A percentile compares a stretch with the other conserved stretches of the same genome.
These are phyloP conservation scores for Nasonia oneida DNA, from an alignment of 2,888 invertebrate species.

Conservation along the genomic window DNA sequence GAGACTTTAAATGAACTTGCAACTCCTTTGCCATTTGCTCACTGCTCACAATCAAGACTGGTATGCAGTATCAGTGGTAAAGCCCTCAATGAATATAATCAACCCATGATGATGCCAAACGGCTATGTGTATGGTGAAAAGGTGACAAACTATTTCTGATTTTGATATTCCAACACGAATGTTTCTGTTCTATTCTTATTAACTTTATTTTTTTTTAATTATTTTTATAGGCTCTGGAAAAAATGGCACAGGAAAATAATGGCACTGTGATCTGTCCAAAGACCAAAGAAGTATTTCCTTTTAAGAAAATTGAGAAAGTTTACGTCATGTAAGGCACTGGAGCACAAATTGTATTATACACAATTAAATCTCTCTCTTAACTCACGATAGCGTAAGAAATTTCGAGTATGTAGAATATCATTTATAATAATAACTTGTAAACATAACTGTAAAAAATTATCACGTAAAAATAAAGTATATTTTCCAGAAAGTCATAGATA, in stretches of 20 bases:
- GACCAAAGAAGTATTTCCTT: slow-evolving; percentile 94
- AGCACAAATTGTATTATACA: slow-evolving; percentile 69
- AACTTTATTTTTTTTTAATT: neutral
- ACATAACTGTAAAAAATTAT: slow-evolving; percentile 62
- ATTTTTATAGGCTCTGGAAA: slow-evolving; percentile 87
- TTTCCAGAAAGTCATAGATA: slow-evolving; percentile 52
- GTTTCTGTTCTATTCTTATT: neutral
- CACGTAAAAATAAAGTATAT: slow-evolving; percentile 62
- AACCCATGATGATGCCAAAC: slow-evolving; percentile 99
- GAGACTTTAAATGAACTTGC: slow-evolving; percentile 93
- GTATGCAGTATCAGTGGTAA: slow-evolving; percentile 94
- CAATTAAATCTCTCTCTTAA: slow-evolving; percentile 57
- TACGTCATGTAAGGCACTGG: slow-evolving; percentile 91
- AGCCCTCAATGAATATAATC: slow-evolving; percentile 97
- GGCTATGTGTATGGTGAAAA: slow-evolving; percentile 97
- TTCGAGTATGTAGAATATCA: slow-evolving; percentile 62
- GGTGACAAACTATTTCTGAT: slow-evolving; percentile 78
- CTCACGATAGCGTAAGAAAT: slow-evolving; percentile 60
- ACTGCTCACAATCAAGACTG: slow-evolving; percentile 96
- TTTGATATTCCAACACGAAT: neutral
- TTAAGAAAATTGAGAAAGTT: slow-evolving; percentile 97
- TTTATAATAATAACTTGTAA: slow-evolving; percentile 55
- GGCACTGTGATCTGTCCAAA: slow-evolving; percentile 96
- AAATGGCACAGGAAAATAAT: slow-evolving; percentile 94
- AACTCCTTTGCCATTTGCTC: slow-evolving; percentile 93